A percentile compares a stretch with the other conserved stretches of the same genome.
These are phyloP conservation scores for Canis aureus DNA, from an alignment of 2,113 vertebrate genomes.

Conservation along the genomic window DNA sequence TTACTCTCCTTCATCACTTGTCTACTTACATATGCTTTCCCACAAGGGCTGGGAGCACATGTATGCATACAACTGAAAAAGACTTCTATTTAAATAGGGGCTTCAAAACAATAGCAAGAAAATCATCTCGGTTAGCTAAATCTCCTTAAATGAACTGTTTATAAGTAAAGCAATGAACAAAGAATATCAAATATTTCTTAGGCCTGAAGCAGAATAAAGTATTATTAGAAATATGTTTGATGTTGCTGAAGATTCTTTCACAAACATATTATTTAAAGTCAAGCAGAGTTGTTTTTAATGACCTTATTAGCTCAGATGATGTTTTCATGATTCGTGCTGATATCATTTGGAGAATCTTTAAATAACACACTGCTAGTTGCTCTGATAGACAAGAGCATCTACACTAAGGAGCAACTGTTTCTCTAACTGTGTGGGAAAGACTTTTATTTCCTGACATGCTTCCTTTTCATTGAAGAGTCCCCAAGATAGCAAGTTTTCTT, in stretches of 20 bases:
- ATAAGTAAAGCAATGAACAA: not conserved
- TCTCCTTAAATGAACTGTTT: conserved; percentile 41
- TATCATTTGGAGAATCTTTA: not conserved
- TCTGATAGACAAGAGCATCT: not conserved
- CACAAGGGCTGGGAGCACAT: not conserved
- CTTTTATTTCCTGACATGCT: not conserved
- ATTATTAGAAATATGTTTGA: not conserved
- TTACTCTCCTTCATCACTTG: not conserved
- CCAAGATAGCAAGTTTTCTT: not conserved
- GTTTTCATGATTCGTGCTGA: conserved; percentile 39
- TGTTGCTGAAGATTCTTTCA: not conserved
- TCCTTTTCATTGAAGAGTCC: not conserved
- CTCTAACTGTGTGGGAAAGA: not conserved
- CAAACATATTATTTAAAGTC: conserved; percentile 9
- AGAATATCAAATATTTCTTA: not conserved
- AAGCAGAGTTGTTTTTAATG: conserved; percentile 38
- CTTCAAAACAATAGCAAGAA: not conserved
- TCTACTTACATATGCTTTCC: not conserved
- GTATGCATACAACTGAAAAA: not conserved
- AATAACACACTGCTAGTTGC: not conserved
- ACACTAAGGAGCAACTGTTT: not conserved
- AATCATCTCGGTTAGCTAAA: not conserved
- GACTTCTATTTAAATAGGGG: not conserved
- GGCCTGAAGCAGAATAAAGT: not conserved
- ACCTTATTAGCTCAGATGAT: not conserved